These are phyloP conservation scores for Epizoanthus illoricatus DNA, from an alignment of 92 coral and sea anemone genomes.

Conservation along the genomic window DNA sequence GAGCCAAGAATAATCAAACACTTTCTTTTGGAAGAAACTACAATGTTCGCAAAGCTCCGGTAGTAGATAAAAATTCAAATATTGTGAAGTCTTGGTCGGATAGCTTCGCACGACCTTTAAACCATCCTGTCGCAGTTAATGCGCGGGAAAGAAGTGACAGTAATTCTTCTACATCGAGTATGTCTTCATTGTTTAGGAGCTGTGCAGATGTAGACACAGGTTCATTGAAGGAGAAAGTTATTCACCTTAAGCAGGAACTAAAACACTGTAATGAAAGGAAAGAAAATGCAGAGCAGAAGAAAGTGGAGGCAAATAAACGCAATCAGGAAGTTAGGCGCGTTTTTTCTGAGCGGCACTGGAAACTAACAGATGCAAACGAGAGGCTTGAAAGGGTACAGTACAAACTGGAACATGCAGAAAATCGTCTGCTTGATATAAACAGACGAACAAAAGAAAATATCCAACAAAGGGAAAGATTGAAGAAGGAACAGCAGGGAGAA, in stretches of 20 bases:
- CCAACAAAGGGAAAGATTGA: slow-evolving; percentile 51
- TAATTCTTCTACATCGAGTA: slow-evolving; percentile 39
- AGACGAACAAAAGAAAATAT: slow-evolving; percentile 65
- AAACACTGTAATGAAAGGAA: slow-evolving; percentile 64
- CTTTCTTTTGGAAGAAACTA: slow-evolving; percentile 46
- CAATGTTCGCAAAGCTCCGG: slow-evolving; percentile 47
- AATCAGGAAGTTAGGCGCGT: slow-evolving; percentile 57
- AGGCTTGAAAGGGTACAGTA: slow-evolving; percentile 61
- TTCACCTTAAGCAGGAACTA: slow-evolving; percentile 70
- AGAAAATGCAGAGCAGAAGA: slow-evolving; percentile 57
- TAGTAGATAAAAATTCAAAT: slow-evolving; percentile 33
- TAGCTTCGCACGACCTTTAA: slow-evolving; percentile 39
- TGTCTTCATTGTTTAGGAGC: slow-evolving; percentile 22
- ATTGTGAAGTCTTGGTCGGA: slow-evolving; percentile 45
- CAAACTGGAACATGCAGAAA: slow-evolving; percentile 50
- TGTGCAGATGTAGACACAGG: slow-evolving; percentile 64
- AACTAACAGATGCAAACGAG: slow-evolving; percentile 71
- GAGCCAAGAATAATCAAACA: slow-evolving; percentile 30
- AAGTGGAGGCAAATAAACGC: slow-evolving; percentile 61
- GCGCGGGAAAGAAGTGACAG: slow-evolving; percentile 32
- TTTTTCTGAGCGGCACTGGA: slow-evolving; percentile 61
- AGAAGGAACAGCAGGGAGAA: slow-evolving; percentile 54
- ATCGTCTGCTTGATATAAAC: slow-evolving; percentile 49
- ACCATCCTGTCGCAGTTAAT: slow-evolving; percentile 24
- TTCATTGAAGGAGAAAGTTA: slow-evolving; percentile 83